phyloP scores from a whole-genome alignment of 1,140 invertebrate genomes.

The Megalopta genalis region DNA sequence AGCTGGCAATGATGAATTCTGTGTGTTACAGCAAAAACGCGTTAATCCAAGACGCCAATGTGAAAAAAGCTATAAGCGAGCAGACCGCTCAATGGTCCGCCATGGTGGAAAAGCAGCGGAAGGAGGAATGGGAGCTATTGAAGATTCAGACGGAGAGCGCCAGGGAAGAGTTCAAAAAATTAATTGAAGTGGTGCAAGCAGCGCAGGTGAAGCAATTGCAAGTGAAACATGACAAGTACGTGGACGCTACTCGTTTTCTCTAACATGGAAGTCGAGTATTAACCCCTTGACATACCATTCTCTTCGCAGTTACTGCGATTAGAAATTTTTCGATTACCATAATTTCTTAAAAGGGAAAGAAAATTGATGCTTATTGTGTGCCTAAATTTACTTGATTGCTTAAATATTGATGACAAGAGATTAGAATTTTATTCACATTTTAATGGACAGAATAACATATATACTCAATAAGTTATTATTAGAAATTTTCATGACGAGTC shows the following conservation, averaged over 20 bases:
- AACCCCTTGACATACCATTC: too few species aligned
- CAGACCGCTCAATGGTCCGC: conserved; percentile 97
- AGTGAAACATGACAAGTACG: conserved; percentile 91
- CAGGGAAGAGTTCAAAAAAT: conserved; percentile 91
- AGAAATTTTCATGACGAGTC: too few species aligned
- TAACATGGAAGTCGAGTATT: too few species aligned
- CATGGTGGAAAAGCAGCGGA: conserved; percentile 92
- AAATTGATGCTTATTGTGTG: too few species aligned
- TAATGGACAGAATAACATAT: too few species aligned
- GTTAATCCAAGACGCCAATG: conserved; percentile 86
- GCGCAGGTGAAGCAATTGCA: conserved; percentile 95
- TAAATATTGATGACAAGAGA: too few species aligned
- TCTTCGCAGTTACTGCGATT: too few species aligned
- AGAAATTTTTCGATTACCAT: too few species aligned
- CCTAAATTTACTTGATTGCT: too few species aligned
- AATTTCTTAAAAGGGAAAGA: too few species aligned
- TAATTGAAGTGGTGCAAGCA: conserved; percentile 93
- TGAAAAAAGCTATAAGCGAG: conserved; percentile 90
- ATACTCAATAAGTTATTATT: too few species aligned
- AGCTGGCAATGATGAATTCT: neutral
- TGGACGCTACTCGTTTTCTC: conserved; percentile 2
- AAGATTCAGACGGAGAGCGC: conserved; percentile 91
- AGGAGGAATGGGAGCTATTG: conserved; percentile 94
- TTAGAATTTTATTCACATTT: too few species aligned
- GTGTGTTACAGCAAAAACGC: conserved; percentile 85